phyloP scores from a whole-genome alignment of 2,888 invertebrate species.

The Callyntrura guangdongensis region DNA sequence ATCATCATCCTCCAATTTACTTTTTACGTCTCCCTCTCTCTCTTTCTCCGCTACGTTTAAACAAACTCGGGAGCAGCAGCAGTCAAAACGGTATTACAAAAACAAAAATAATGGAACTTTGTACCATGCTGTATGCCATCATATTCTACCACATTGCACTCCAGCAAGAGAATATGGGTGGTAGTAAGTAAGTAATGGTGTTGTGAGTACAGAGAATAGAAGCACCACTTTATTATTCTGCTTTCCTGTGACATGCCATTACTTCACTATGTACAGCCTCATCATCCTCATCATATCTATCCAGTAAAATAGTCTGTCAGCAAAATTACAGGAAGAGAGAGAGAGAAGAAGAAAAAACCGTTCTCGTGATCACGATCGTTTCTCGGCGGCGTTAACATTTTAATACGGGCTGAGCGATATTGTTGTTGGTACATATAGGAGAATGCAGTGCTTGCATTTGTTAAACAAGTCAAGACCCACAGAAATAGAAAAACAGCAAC shows the following conservation, averaged over 20 bases:
- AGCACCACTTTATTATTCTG: constrained; percentile 43
- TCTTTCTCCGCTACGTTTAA: constrained; percentile 19
- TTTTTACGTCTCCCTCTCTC: constrained; percentile 43
- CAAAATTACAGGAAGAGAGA: not conserved
- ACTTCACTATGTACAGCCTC: constrained; percentile 5
- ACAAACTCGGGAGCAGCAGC: constrained; percentile 12
- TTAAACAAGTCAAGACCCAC: constrained; percentile 52
- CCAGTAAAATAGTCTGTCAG: constrained; percentile 42
- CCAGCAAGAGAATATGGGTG: not conserved
- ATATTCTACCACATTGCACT: constrained; percentile 23
- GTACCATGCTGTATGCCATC: not conserved
- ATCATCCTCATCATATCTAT: constrained; percentile 29
- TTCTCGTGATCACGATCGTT: constrained; percentile 16
- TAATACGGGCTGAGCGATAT: not conserved
- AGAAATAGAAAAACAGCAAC: constrained; percentile 43
- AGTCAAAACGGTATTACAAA: not conserved
- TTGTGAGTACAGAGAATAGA: not conserved
- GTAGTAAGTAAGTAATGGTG: not conserved
- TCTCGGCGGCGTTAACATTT: constrained; percentile 20
- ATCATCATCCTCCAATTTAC: constrained; percentile 55
- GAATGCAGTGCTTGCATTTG: constrained; percentile 25
- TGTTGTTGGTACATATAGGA: constrained; percentile 3
- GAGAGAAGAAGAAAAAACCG: constrained; percentile 30
- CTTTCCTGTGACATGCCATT: constrained; percentile 36
- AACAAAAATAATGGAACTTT: constrained; percentile 27